Percentiles rank a stretch among this genome's conserved stretches.
phyloP scores from a whole-genome alignment of 2,113 vertebrate species.

The Isichthys henryi region DNA sequence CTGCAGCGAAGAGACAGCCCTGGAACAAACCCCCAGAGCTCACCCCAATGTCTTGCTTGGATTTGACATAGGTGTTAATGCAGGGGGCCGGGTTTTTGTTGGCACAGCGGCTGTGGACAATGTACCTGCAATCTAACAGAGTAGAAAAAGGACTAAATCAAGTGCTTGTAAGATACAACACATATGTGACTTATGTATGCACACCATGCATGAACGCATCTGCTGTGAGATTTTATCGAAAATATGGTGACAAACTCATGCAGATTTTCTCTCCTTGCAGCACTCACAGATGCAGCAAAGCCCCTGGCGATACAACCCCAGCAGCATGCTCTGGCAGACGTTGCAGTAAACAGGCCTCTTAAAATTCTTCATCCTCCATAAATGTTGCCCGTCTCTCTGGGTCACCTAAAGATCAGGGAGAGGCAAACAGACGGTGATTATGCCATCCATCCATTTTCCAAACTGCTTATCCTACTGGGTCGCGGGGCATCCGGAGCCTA shows the following conservation, averaged over 20 bases:
- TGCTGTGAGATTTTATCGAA: background rate
- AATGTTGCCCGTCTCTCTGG: conserved; percentile 77
- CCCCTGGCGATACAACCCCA: conserved; percentile 82
- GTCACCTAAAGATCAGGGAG: conserved; percentile 56
- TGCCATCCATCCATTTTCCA: too few relatives aligned
- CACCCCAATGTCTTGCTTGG: conserved; percentile 74
- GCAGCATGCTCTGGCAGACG: conserved; percentile 72
- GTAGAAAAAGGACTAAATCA: background rate
- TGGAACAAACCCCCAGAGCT: conserved; percentile 39
- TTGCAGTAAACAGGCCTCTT: conserved; percentile 76
- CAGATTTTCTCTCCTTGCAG: conserved; percentile 31
- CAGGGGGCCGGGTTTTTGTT: conserved; percentile 71
- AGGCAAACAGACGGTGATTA: background rate
- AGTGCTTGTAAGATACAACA: background rate
- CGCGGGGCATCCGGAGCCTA: too few relatives aligned
- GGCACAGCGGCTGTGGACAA: conserved; percentile 79
- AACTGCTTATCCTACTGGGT: too few relatives aligned
- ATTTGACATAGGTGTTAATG: conserved; percentile 77
- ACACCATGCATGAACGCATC: background rate
- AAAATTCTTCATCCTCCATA: conserved; percentile 85
- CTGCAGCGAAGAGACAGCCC: background rate
- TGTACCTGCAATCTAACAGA: conserved; percentile 76
- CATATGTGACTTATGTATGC: background rate
- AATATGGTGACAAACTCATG: background rate
- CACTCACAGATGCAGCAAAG: conserved; percentile 78